Evolutionary conservation across 2,888 invertebrate species (phyloP).

Genomic region (Xanthorhoe spadicearia): DNA sequence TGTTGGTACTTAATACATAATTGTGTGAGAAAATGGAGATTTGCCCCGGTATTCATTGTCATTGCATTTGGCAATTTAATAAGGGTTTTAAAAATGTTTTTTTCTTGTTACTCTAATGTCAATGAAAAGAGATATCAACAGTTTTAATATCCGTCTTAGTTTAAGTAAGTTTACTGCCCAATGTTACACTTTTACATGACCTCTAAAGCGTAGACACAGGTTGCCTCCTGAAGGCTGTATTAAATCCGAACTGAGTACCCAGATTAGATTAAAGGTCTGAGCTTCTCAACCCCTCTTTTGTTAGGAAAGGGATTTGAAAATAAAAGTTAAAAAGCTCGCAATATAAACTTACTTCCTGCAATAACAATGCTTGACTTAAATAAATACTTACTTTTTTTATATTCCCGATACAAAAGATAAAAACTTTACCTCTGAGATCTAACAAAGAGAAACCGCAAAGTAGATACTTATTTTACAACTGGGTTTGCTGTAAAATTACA

Average conservation of each 20-base stretch:
- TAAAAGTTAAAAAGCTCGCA: neutral
- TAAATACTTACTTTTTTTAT: neutral
- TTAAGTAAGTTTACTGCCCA: no score
- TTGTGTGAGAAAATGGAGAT: no score
- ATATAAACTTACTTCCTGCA: neutral
- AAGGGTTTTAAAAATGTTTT: no score
- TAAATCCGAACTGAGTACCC: neutral
- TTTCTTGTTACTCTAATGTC: no score
- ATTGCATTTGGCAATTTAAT: no score
- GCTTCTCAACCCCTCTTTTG: neutral
- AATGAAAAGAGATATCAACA: no score
- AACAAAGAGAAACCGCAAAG: slow-evolving; percentile 37
- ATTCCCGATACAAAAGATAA: slow-evolving; percentile 19
- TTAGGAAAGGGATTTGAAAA: neutral
- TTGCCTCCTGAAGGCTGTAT: neutral
- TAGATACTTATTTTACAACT: slow-evolving; percentile 34
- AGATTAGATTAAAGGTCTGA: neutral
- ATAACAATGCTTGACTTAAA: neutral
- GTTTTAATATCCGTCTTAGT: no score
- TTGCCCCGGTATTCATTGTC: no score
- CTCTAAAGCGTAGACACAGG: neutral
- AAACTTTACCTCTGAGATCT: slow-evolving; percentile 34
- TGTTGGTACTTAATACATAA: no score
- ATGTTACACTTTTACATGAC: neutral
- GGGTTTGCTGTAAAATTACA: slow-evolving; percentile 23